A percentile compares a stretch with the other conserved stretches of the same genome.
These are phyloP conservation scores for Cataglyphis hispanica DNA, from an alignment of 1,140 invertebrate genomes.

Conservation along the genomic window DNA sequence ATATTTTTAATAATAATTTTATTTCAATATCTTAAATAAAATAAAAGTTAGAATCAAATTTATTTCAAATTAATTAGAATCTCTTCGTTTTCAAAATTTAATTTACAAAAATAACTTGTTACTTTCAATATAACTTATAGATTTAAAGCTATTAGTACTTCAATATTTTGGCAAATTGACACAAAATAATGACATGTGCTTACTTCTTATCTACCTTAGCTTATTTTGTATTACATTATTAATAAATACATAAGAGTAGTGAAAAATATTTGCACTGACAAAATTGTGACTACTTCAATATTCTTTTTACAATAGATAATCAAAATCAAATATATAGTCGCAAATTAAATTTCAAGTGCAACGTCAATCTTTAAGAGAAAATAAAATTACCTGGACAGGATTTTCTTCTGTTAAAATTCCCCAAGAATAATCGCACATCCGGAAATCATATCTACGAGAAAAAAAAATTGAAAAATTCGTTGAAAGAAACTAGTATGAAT, in stretches of 20 bases:
- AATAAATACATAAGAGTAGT: not conserved
- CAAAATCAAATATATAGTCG: not conserved
- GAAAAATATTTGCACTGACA: not conserved
- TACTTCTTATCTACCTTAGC: not conserved
- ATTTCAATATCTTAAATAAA: not conserved
- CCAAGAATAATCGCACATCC: not conserved
- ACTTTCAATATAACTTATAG: not conserved
- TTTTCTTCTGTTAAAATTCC: too few relatives aligned
- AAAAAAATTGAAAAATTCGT: not conserved
- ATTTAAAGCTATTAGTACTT: not conserved
- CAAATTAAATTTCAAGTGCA: not conserved
- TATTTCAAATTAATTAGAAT: not conserved
- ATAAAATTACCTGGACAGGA: not conserved
- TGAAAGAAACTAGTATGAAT: too few relatives aligned
- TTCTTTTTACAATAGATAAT: not conserved
- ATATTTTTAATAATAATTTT: conserved; percentile 14
- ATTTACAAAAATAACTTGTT: not conserved
- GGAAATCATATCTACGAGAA: not conserved
- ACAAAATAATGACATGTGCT: not conserved
- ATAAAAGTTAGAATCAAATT: not conserved
- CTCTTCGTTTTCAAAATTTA: not conserved
- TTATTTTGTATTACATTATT: not conserved
- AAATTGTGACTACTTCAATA: not conserved
- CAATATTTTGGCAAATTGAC: not conserved
- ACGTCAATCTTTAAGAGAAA: not conserved